Percentiles rank a stretch among this genome's conserved stretches.
These are phyloP conservation scores for Netelia inedita DNA, from an alignment of 2,888 invertebrate species.

Conservation along the genomic window DNA sequence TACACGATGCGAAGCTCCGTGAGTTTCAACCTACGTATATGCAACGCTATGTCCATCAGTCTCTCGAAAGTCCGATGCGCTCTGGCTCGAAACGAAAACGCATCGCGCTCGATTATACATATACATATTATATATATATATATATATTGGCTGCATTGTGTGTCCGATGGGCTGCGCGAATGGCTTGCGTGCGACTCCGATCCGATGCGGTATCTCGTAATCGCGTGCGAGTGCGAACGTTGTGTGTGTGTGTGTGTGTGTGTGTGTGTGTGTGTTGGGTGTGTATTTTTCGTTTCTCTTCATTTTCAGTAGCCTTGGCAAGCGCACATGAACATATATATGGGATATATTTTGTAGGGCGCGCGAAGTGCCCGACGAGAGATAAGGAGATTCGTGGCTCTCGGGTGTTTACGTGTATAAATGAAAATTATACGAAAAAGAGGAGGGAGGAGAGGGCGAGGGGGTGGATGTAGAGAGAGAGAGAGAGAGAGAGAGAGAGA, in stretches of 20 bases:
- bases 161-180: slow-evolving; percentile 32
- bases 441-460: neutral
- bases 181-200: slow-evolving; percentile 77
- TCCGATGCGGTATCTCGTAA: slow-evolving; percentile 76
- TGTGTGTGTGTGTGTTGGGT: neutral
- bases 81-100: slow-evolving; percentile 45
- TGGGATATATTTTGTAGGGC: slow-evolving; percentile 67
- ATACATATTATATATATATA: neutral
- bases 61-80: slow-evolving; percentile 54
- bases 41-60: slow-evolving; percentile 24
- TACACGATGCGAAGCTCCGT: neutral
- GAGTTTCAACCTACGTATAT: neutral
- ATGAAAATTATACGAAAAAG: neutral
- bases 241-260: neutral
- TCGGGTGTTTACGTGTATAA: neutral
- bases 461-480: neutral
- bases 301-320: slow-evolving; percentile 60
- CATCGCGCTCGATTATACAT: slow-evolving; percentile 5
- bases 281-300: slow-evolving; percentile 23
- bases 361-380: slow-evolving; percentile 76
- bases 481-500: neutral
- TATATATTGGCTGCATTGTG: neutral
- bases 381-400: slow-evolving; percentile 48
- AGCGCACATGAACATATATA: slow-evolving; percentile 24
- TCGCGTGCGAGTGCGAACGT: slow-evolving; percentile 78